Evolutionary conservation across 2,888 invertebrate genomes (phyloP).

Genomic region (Hyposoter dolosus): DNA sequence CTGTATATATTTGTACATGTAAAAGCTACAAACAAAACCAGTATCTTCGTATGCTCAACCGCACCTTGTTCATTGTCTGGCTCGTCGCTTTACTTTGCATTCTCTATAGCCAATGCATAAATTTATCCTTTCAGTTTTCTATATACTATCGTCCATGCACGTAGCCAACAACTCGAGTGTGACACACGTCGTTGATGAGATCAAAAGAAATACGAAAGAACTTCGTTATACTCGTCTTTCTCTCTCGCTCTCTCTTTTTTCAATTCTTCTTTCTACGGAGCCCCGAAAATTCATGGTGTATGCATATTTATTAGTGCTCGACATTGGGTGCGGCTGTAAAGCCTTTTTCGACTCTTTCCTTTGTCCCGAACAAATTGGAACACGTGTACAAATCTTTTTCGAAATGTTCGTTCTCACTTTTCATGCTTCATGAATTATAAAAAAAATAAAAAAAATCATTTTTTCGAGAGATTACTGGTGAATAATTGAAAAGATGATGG

Average conservation of each 20-base stretch:
- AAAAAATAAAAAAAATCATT: not conserved
- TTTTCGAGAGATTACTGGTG: not conserved
- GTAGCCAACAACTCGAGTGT: constrained; percentile 5
- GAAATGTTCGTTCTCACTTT: constrained; percentile 18
- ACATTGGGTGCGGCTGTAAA: constrained; percentile 25
- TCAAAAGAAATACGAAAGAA: constrained; percentile 53
- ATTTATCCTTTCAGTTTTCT: constrained; percentile 56
- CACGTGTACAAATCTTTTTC: constrained; percentile 21
- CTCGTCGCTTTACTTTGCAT: constrained; percentile 53
- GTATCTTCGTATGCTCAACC: constrained; percentile 53
- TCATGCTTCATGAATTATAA: not conserved
- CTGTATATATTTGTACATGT: not conserved
- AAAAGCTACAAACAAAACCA: constrained; percentile 1
- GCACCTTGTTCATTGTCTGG: constrained; percentile 66
- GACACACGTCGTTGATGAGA: constrained; percentile 46
- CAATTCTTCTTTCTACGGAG: not conserved
- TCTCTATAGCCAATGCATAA: constrained; percentile 63
- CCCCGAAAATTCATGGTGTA: constrained; percentile 38
- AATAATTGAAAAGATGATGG: not conserved
- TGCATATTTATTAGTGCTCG: constrained; percentile 46
- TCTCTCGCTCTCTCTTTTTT: not conserved
- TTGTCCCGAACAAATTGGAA: constrained; percentile 9
- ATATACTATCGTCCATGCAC: constrained; percentile 22
- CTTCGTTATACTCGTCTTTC: constrained; percentile 6
- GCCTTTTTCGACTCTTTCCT: constrained; percentile 4